Conservation (phyloP, 2,888 invertebrate species). For the Tridacna crocea region DNA sequence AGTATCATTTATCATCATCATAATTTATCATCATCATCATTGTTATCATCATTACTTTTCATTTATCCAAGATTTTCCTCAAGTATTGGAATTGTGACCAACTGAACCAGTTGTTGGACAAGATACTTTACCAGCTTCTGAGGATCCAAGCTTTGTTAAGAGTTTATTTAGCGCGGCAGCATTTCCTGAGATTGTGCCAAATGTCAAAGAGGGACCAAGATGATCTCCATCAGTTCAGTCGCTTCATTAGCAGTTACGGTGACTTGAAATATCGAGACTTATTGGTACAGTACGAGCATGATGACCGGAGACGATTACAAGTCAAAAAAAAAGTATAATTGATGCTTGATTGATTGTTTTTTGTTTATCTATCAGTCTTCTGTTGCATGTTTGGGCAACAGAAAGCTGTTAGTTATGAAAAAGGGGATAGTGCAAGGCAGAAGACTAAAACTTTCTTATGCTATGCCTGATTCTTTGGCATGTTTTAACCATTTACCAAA, state of each 20-base stretch:
- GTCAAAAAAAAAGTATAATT: background rate
- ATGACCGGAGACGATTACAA: slow-evolving; percentile 27
- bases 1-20: too few species aligned
- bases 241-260: slow-evolving; percentile 41
- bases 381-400: too few species aligned
- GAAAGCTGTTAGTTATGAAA: too few species aligned
- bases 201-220: slow-evolving; percentile 44
- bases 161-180: slow-evolving; percentile 64
- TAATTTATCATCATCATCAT: too few species aligned
- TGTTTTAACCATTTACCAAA: too few species aligned
- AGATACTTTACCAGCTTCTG: slow-evolving; percentile 58
- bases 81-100: slow-evolving; percentile 79
- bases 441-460: too few species aligned
- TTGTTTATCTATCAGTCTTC: too few species aligned
- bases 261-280: slow-evolving; percentile 48
- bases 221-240: slow-evolving; percentile 43
- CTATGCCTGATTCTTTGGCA: too few species aligned
- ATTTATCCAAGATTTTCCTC: slow-evolving; percentile 72
- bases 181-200: slow-evolving; percentile 33
- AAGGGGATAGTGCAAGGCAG: too few species aligned
- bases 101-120: slow-evolving; percentile 70
- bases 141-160: slow-evolving; percentile 71
- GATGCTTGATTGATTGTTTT: too few species aligned
- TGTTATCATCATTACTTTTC: too few species aligned
- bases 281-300: slow-evolving; percentile 54